phyloP scores from a whole-genome alignment of 2,888 invertebrate genomes.

The Nezara viridula region DNA sequence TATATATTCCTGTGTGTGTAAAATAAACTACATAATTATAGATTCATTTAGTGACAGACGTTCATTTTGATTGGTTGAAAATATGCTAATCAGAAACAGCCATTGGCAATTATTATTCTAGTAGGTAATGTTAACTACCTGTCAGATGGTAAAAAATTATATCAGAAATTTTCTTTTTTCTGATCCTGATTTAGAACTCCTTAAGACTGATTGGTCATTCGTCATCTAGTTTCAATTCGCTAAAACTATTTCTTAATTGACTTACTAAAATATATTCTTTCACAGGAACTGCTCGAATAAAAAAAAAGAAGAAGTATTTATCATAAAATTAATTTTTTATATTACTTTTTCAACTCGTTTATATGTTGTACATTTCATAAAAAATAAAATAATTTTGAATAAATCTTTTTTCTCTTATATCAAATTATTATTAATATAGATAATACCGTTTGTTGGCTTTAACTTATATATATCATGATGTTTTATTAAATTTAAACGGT shows the following conservation, averaged over 20 bases:
- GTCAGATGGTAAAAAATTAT: background rate
- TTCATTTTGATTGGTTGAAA: background rate
- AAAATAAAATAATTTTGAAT: background rate
- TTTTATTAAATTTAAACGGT: too few relatives aligned
- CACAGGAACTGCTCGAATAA: too few relatives aligned
- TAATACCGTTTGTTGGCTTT: too few relatives aligned
- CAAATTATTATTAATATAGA: too few relatives aligned
- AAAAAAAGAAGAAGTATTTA: background rate
- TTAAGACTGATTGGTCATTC: constrained; percentile 5
- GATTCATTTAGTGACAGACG: background rate
- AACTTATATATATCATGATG: too few relatives aligned
- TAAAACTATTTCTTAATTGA: background rate
- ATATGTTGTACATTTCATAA: background rate
- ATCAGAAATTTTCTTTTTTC: background rate
- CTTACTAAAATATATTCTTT: constrained; percentile 1
- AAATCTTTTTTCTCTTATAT: too few relatives aligned
- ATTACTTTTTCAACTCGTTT: background rate
- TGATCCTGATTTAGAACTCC: background rate
- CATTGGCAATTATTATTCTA: constrained; percentile 1
- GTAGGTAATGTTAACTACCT: constrained; percentile 23
- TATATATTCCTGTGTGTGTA: too few relatives aligned
- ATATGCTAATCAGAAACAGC: background rate
- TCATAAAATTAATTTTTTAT: background rate
- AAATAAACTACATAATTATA: background rate
- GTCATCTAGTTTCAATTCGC: constrained; percentile 21